These are phyloP conservation scores for Psilopsiagon aurifrons DNA, from an alignment of 2,113 vertebrate species.

Conservation along the genomic window DNA sequence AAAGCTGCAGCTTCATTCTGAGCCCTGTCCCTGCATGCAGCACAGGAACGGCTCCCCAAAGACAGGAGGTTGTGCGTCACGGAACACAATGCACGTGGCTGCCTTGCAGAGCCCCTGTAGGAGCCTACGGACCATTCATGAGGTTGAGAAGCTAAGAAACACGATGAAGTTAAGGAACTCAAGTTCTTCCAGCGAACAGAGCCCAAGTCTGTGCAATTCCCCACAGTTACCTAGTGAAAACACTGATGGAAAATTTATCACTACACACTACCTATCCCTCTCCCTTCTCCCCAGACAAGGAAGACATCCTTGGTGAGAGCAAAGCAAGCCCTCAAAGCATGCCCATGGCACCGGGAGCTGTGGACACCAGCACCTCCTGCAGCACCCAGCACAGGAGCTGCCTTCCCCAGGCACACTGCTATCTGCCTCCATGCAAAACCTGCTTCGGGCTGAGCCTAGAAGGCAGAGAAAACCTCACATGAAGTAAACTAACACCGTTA, in stretches of 20 bases:
- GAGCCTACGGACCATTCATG: rapidly evolving
- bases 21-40: not conserved
- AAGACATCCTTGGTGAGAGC: not conserved
- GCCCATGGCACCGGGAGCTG: rapidly evolving
- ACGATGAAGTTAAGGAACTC: not conserved
- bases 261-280: not conserved
- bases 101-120: not conserved
- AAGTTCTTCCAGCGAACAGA: not conserved
- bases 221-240: not conserved
- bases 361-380: not conserved
- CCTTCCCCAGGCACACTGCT: rapidly evolving
- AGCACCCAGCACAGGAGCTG: rapidly evolving
- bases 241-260: not conserved
- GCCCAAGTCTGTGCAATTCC: not conserved
- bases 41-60: not conserved
- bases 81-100: rapidly evolving
- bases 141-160: not conserved
- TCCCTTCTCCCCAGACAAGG: not conserved
- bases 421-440: not conserved
- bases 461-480: not conserved
- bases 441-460: not conserved
- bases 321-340: not conserved
- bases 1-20: not conserved
- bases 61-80: not conserved
- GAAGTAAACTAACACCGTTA: rapidly evolving